These are phyloP conservation scores for Megamerina dolium DNA, from an alignment of 2,888 invertebrate species.

Conservation along the genomic window DNA sequence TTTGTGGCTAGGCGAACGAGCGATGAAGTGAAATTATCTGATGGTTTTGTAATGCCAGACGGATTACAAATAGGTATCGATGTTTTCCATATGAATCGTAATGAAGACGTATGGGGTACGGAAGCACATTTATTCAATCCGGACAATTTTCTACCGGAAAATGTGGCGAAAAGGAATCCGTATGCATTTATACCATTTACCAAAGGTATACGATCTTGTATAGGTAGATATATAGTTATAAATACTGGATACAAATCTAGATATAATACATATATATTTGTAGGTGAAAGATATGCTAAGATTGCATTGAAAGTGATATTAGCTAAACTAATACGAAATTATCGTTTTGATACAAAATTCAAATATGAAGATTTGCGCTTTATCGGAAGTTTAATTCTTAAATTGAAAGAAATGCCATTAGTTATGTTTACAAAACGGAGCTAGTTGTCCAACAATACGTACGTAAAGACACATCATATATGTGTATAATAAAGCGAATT, in stretches of 20 bases:
- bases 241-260: background rate
- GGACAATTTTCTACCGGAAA: constrained; percentile 27
- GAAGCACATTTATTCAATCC: constrained; percentile 27
- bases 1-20: constrained; percentile 23
- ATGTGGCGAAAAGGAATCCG: constrained; percentile 22
- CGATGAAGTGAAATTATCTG: constrained; percentile 16
- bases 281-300: constrained; percentile 27
- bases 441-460: no score
- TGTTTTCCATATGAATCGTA: constrained; percentile 25
- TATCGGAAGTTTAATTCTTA: constrained; percentile 11
- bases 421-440: no score
- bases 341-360: constrained; percentile 16
- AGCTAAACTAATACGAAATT: constrained; percentile 20
- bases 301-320: constrained; percentile 20
- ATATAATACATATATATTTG: background rate
- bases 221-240: constrained; percentile 19
- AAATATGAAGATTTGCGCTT: constrained; percentile 20
- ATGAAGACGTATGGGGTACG: constrained; percentile 28
- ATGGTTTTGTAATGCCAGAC: constrained; percentile 23
- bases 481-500: no score
- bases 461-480: no score
- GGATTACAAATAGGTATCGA: constrained; percentile 20
- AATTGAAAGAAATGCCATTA: constrained; percentile 15
- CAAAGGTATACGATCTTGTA: constrained; percentile 30
- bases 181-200: constrained; percentile 33